Evolutionary conservation across 92 coral and sea anemone species (phyloP).

Genomic region (Parazoanthus swiftii): DNA sequence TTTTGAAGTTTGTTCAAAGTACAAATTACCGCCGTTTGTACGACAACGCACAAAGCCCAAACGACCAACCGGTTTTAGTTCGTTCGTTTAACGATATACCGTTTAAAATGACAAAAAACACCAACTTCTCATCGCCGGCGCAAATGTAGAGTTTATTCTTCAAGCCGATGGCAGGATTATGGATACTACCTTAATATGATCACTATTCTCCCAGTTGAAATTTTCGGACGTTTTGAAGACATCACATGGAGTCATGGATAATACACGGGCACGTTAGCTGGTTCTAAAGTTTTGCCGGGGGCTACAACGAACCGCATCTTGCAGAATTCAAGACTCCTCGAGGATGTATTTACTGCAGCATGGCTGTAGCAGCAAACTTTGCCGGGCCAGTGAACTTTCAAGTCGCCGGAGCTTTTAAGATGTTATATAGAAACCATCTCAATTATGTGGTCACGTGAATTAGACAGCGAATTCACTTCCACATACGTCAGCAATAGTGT

Average conservation of each 20-base stretch:
- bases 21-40: not conserved
- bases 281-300: not conserved
- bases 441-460: constrained; percentile 14
- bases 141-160: not conserved
- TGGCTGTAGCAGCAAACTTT: not conserved
- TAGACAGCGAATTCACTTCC: not conserved
- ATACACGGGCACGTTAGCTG: not conserved
- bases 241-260: not conserved
- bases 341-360: not conserved
- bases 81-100: not conserved
- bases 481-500: constrained; percentile 1
- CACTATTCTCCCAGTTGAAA: not conserved
- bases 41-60: not conserved
- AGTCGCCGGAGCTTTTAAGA: not conserved
- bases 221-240: not conserved
- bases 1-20: not conserved
- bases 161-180: not conserved
- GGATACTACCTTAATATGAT: not conserved
- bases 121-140: not conserved
- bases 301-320: not conserved
- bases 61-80: not conserved
- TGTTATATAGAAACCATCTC: not conserved
- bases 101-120: not conserved
- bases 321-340: not conserved
- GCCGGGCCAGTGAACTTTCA: not conserved